Percentiles rank a stretch among this genome's conserved stretches.
Conservation (phyloP, 2,888 invertebrate genomes). For the Pyrrhosoma nymphula region DNA sequence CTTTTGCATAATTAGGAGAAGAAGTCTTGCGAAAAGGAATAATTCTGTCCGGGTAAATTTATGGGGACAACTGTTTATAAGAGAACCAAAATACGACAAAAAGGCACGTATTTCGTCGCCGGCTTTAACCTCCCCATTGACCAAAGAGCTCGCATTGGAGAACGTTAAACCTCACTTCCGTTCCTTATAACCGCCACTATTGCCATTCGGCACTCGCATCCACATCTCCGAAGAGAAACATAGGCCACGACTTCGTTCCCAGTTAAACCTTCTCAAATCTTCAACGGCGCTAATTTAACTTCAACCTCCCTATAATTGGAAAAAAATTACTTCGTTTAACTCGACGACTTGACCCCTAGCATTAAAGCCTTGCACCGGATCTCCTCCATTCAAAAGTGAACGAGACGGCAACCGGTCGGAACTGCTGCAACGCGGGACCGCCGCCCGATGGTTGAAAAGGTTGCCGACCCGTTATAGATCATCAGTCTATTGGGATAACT, state of each 20-base stretch:
- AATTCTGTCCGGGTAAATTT: too few species aligned
- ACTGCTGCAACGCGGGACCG: neutral
- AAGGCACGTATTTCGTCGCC: too few species aligned
- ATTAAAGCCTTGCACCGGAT: too few species aligned
- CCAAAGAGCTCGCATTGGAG: too few species aligned
- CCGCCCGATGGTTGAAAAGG: neutral
- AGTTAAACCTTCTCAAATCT: neutral
- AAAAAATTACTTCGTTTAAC: neutral
- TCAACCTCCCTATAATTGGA: neutral
- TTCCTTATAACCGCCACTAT: neutral
- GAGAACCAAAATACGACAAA: too few species aligned
- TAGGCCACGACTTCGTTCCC: conserved; percentile 9
- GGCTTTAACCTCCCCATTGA: too few species aligned
- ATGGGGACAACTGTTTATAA: too few species aligned
- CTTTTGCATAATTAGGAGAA: too few species aligned
- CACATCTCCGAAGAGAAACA: neutral
- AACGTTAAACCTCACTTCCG: too few species aligned
- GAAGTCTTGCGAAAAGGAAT: too few species aligned
- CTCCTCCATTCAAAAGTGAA: too few species aligned
- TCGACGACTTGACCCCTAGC: neutral
- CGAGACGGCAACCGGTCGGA: neutral
- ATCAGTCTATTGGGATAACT: conserved; percentile 18
- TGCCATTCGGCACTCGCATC: neutral
- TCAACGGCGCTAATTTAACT: neutral
- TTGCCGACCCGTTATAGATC: conserved; percentile 3